These are phyloP conservation scores for Anomalospiza imberbis DNA, from an alignment of 2,797 vertebrate genomes.

Conservation along the genomic window DNA sequence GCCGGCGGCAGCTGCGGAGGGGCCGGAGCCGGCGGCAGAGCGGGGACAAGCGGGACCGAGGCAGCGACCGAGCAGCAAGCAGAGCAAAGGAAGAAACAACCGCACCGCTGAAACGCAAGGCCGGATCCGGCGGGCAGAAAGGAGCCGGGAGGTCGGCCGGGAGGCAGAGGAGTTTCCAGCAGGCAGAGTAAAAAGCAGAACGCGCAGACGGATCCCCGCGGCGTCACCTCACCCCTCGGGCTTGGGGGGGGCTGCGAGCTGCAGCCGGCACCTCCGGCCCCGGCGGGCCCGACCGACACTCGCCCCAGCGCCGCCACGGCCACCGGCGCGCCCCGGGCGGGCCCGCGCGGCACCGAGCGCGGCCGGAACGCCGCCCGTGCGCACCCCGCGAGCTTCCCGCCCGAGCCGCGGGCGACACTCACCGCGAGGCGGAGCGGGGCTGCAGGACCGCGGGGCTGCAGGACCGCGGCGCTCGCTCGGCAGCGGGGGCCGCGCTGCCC, in stretches of 20 bases:
- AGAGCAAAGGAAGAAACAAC: rapidly evolving
- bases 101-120: too few relatives aligned
- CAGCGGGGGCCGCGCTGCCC: too few relatives aligned
- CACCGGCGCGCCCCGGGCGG: background rate
- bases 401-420: too few relatives aligned
- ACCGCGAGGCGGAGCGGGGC: too few relatives aligned
- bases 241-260: rapidly evolving
- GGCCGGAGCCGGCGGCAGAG: rapidly evolving
- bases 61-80: background rate
- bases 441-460: too few relatives aligned
- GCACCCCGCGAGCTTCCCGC: too few relatives aligned
- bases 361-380: background rate
- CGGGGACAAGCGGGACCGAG: too few relatives aligned
- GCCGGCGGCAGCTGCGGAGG: background rate
- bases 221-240: background rate
- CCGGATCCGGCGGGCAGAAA: background rate
- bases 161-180: too few relatives aligned
- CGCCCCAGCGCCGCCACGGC: background rate
- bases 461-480: too few relatives aligned
- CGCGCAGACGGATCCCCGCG: rapidly evolving
- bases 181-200: rapidly evolving
- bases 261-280: background rate
- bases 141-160: rapidly evolving
- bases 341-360: background rate
- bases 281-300: background rate